Evolutionary conservation across 2,797 vertebrate genomes (phyloP).

Genomic region (Myripristis jacobus): DNA sequence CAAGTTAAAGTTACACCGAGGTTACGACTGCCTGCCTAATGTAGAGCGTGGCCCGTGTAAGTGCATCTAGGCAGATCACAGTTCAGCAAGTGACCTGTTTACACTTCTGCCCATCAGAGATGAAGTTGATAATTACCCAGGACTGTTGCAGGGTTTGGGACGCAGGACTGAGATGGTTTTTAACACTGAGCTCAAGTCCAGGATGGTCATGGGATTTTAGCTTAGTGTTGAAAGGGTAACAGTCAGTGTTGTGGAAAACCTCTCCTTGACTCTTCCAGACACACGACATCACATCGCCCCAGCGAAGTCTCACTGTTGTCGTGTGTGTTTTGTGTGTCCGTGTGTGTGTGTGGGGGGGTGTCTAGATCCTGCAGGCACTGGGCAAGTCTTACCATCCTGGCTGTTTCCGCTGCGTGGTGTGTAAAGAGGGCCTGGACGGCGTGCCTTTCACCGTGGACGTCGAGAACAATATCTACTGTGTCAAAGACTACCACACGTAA

Average conservation of each 20-base stretch:
- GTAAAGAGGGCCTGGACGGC: conserved; percentile 96
- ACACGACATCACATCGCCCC: neutral
- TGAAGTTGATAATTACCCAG: too few species aligned
- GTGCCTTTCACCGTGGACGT: conserved; percentile 98
- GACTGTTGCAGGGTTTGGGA: too few species aligned
- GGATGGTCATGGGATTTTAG: too few species aligned
- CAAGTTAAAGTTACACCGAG: too few species aligned
- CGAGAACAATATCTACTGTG: conserved; percentile 99
- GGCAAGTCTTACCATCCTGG: conserved; percentile 98
- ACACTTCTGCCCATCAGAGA: too few species aligned
- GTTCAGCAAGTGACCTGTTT: too few species aligned
- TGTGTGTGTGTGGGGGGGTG: conserved; percentile 47
- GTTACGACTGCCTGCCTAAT: too few species aligned
- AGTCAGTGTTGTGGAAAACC: neutral
- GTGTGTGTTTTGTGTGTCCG: conserved; percentile 26
- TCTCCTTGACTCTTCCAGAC: neutral
- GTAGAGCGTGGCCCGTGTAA: too few species aligned
- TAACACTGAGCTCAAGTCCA: too few species aligned
- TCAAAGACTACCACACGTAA: conserved; percentile 99
- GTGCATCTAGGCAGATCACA: too few species aligned
- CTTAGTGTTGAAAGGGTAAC: too few species aligned
- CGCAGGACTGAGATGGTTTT: too few species aligned
- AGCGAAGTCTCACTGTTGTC: conserved; percentile 15
- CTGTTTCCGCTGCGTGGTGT: conserved; percentile 98
- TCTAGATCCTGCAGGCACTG: conserved; percentile 96